Conservation (phyloP, 1,140 invertebrate species). For the Thaumetopoea pityocampa region DNA sequence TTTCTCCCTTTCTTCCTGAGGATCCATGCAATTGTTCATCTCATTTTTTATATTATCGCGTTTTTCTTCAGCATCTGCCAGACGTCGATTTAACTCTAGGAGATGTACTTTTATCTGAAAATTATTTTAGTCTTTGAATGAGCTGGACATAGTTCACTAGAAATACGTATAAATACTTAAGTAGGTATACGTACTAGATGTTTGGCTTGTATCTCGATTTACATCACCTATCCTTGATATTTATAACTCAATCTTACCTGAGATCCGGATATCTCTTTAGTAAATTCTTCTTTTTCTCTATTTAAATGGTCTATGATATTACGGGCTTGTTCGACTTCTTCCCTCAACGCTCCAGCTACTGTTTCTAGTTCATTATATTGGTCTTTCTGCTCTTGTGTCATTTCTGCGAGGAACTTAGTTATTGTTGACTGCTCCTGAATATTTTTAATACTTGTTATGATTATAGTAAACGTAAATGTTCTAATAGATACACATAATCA, state of each 20-base stretch:
- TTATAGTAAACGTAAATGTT: too few species aligned
- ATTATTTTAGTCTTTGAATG: background rate
- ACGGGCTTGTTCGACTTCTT: slow-evolving; percentile 79
- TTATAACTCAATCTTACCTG: too few species aligned
- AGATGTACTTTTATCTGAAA: slow-evolving; percentile 83
- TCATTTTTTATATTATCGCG: slow-evolving; percentile 81
- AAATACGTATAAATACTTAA: too few species aligned
- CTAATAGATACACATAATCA: too few species aligned
- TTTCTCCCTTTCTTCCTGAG: slow-evolving; percentile 85
- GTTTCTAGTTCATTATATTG: slow-evolving; percentile 78
- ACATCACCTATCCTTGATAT: too few species aligned
- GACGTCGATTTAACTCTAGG: slow-evolving; percentile 81
- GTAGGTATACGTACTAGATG: too few species aligned
- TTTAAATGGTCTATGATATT: slow-evolving; percentile 79
- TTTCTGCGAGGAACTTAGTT: slow-evolving; percentile 68
- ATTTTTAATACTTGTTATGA: too few species aligned
- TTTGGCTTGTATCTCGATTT: too few species aligned
- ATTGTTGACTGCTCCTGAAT: slow-evolving; percentile 77
- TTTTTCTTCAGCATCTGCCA: slow-evolving; percentile 82
- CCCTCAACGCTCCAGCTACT: slow-evolving; percentile 75
- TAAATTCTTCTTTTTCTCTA: slow-evolving; percentile 79
- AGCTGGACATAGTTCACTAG: too few species aligned
- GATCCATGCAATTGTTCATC: slow-evolving; percentile 81
- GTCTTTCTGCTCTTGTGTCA: slow-evolving; percentile 79
- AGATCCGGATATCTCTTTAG: slow-evolving; percentile 84